phyloP scores from a whole-genome alignment of 2,888 invertebrate genomes.

The Drosophila kokeensis region DNA sequence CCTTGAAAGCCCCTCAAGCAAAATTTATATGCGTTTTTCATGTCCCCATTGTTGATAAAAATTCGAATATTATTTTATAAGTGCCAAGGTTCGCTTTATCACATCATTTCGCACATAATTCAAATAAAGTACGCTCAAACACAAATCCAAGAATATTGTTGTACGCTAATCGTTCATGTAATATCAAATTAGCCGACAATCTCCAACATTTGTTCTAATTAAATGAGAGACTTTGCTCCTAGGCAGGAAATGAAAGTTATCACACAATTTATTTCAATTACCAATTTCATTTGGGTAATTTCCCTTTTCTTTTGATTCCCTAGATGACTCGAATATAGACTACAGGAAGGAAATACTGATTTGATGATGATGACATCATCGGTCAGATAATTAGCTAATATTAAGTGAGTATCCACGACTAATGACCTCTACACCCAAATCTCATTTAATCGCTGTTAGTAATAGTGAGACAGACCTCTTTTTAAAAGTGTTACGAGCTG shows the following conservation, averaged over 20 bases:
- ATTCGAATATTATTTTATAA: slow-evolving; percentile 9
- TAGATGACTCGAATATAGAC: slow-evolving; percentile 20
- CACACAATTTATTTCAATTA: slow-evolving; percentile 66
- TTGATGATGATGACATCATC: slow-evolving; percentile 56
- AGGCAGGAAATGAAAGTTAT: slow-evolving; percentile 23
- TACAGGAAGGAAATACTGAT: slow-evolving; percentile 9
- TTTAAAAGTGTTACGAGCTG: background rate
- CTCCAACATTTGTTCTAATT: slow-evolving; percentile 31
- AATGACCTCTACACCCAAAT: background rate
- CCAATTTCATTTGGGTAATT: slow-evolving; percentile 47
- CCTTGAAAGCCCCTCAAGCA: slow-evolving; percentile 1
- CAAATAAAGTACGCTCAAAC: background rate
- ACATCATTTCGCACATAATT: background rate
- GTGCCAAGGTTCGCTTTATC: background rate
- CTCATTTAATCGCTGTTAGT: background rate
- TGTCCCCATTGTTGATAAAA: slow-evolving; percentile 2
- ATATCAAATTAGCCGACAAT: slow-evolving; percentile 8
- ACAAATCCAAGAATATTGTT: slow-evolving; percentile 9
- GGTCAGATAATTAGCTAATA: slow-evolving; percentile 39
- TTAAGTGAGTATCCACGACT: background rate
- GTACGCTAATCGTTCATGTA: slow-evolving; percentile 5
- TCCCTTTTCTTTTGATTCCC: slow-evolving; percentile 32
- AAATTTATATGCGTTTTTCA: background rate
- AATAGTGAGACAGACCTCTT: background rate
- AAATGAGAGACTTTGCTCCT: slow-evolving; percentile 22